Evolutionary conservation across 2,797 vertebrate species (phyloP), one percentile per base, ranked within the genome.

Genomic region (Pseudochromis fuscus): DNA sequence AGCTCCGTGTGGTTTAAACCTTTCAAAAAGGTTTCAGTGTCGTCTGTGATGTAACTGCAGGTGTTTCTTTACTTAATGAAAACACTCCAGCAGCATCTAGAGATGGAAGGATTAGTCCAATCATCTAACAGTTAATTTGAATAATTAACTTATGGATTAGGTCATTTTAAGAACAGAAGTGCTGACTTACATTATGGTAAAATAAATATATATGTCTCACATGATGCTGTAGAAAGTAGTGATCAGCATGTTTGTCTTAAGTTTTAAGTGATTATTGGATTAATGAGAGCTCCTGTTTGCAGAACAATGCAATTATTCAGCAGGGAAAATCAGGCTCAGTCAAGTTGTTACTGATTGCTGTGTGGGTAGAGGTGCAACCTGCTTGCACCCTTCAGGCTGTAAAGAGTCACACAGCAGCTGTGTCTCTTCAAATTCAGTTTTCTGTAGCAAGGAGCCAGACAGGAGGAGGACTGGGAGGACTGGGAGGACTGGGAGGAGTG

Each of bases 391-490:
- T 25, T 49, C 28, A 9, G 51, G 27, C 3, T 44, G 15, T 23
- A 30, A 57, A 60, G 48, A 61, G 57, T 7, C 2, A 6, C 1
- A 0, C 21, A 76, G 35, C 68, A 74, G 62, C 62, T 67, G 55
- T 11, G 65, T 37, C 30, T 2, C 8, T 37, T 82, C 46, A 56
- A 31, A 40, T 48, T 53, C 12, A 30, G 40, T 35, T 63, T 55
- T 1, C 8, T 67, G 28, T n/a, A 42, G 37, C 30, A 37, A 64
- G 64, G 33, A 80, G 59, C 6, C 52, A 71, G 73, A 77, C 69
- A 35, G 57, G 30, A 57, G 61, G 53, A 66, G 48, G 33, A 55
- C 33, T 18, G 33, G 63, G 50, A 73, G 66, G 33, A 46, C 48
- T 44, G 51, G 61, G 53, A 66, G 48, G 33, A 55, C 33, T 18